Evolutionary conservation across 2,797 vertebrate species (phyloP), one percentile per base, ranked within the genome.

Genomic region (Acanthurus lineatus): DNA sequence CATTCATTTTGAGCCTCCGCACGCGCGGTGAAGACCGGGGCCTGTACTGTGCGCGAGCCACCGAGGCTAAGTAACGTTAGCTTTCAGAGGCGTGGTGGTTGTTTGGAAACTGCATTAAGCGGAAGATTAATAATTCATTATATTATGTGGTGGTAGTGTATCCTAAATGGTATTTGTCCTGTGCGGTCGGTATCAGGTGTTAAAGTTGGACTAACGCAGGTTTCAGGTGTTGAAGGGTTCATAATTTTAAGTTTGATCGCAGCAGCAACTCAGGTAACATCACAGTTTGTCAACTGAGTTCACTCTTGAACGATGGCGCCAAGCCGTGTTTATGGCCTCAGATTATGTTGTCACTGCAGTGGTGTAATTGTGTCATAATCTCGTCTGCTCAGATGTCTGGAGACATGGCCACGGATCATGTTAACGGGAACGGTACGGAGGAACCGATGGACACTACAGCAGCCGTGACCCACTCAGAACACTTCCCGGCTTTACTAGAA

Each of bases 331-430:
- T 51, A 38, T 35, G 20, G 44, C 14, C 20, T 0, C 19, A 6
- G 22, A 14, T 0, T 4, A 0, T 25, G 0, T 14, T 51, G 3
- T 11, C 47, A 35, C n/a, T 2, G 0, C 22, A 1, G 22, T 8
- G 9, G 4, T 48, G 20, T 73, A 19, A 71, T 9, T 20, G 17
- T 64, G 5, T 12, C 16, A 20, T 83, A 90, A 88, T 94, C 95
- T 93, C 96, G 92, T 99, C 97, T 96, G 94, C 95, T 97, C 98
- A 99, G 98, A 98, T 98, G 96, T 96, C 97, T 97, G 97, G 97
- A 98, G 97, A 97, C 97, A 99, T 99, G 98, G 98, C 98, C 97
- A 98, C 98, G 97, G 98, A 99, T 96, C 98, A 99, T 97, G 97
- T 99, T 96, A 99, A 99, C 98, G 98, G 98, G 95, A 99, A 99